Percentiles rank a stretch among this genome's conserved stretches.
Evolutionary conservation across 2,888 invertebrate genomes (phyloP).

Genomic region (Nomada ferruginata): DNA sequence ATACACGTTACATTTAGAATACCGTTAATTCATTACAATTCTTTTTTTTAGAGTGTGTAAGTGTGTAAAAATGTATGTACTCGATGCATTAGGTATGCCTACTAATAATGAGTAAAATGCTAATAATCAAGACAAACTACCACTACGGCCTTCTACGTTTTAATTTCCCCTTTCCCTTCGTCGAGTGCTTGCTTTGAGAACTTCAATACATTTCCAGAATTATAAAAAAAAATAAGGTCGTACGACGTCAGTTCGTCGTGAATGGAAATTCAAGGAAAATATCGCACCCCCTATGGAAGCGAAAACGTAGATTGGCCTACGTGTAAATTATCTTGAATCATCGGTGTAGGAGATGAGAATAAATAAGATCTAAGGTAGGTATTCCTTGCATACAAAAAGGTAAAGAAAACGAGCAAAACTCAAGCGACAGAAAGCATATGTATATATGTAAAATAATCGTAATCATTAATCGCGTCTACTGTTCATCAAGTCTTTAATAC

Average conservation of each 20-base stretch:
- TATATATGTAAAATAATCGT: conserved; percentile 68
- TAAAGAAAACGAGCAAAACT: conserved; percentile 54
- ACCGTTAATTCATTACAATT: conserved; percentile 81
- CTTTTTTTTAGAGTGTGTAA: conserved; percentile 62
- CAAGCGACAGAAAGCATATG: conserved; percentile 75
- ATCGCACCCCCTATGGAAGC: neutral
- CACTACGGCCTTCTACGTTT: conserved; percentile 72
- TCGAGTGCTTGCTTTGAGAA: conserved; percentile 1
- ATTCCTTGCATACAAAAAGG: conserved; percentile 66
- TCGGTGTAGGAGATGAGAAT: conserved; percentile 73
- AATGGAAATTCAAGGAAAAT: neutral
- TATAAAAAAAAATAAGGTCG: neutral
- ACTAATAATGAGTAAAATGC: conserved; percentile 77
- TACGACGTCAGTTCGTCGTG: too few relatives aligned
- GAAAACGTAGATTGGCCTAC: conserved; percentile 60
- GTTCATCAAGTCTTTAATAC: conserved; percentile 70
- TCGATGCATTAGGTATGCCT: conserved; percentile 70
- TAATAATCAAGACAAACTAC: conserved; percentile 73
- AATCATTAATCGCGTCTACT: conserved; percentile 76
- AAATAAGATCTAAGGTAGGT: conserved; percentile 77
- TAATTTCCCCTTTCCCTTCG: conserved; percentile 6
- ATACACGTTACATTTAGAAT: conserved; percentile 84
- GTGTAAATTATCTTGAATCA: conserved; percentile 68
- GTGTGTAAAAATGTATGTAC: conserved; percentile 64
- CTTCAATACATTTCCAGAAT: neutral